Conservation (phyloP, 2,888 invertebrate species). For the Tenthredo notha region DNA sequence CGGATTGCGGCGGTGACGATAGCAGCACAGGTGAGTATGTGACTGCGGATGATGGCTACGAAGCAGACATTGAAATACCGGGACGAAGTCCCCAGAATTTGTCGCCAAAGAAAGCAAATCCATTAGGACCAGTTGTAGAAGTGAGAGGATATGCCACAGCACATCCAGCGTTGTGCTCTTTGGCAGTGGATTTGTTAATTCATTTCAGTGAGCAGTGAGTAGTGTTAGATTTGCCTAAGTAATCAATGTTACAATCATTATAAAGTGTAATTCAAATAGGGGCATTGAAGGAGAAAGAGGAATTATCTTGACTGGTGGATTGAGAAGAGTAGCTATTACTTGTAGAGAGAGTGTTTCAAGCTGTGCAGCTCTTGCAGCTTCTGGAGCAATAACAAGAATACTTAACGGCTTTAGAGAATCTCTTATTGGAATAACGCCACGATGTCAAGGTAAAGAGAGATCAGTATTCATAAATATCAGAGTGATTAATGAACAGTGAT, state of each 20-base stretch:
- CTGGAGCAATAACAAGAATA: constrained; percentile 75
- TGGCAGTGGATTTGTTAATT: constrained; percentile 82
- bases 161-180: constrained; percentile 82
- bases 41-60: constrained; percentile 83
- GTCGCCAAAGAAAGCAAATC: constrained; percentile 61
- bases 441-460: constrained; percentile 69
- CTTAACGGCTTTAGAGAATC: constrained; percentile 75
- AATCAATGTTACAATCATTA: not conserved
- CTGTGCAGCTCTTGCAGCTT: constrained; percentile 76
- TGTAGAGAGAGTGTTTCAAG: constrained; percentile 77
- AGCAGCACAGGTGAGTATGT: constrained; percentile 76
- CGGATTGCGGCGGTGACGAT: constrained; percentile 69
- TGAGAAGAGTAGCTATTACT: constrained; percentile 75
- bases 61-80: constrained; percentile 83
- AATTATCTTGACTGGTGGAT: constrained; percentile 70
- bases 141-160: constrained; percentile 78
- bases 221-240: constrained; percentile 20
- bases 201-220: constrained; percentile 81
- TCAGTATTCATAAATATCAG: not conserved
- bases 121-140: constrained; percentile 70
- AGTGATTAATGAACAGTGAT: constrained; percentile 24
- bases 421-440: constrained; percentile 69
- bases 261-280: constrained; percentile 58
- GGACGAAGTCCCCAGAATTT: constrained; percentile 67
- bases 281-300: constrained; percentile 70